Percentiles rank a stretch among this genome's conserved stretches.
phyloP scores from a whole-genome alignment of 2,797 vertebrate genomes.

The Gymnoscopelus braueri region DNA sequence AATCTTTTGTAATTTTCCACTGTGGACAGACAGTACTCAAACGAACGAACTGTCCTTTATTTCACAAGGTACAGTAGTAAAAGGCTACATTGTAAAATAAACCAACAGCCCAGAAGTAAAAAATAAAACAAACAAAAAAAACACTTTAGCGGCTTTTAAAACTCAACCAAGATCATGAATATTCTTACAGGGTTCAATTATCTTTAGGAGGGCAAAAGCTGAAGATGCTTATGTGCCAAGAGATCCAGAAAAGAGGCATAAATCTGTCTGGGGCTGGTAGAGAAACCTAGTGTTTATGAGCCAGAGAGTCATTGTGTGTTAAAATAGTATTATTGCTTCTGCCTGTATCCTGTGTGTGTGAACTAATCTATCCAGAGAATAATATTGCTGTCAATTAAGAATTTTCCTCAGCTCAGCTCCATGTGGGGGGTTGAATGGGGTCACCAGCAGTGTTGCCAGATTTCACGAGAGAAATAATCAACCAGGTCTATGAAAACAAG shows the following conservation, averaged over 20 bases:
- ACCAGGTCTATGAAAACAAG: too few species aligned
- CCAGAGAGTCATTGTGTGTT: conserved; percentile 4
- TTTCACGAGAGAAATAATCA: too few species aligned
- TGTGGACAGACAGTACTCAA: background rate
- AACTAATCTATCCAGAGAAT: background rate
- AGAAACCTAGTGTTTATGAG: background rate
- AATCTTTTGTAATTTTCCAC: background rate
- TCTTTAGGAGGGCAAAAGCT: background rate
- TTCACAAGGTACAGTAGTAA: background rate
- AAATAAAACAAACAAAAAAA: background rate
- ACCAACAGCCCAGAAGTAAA: background rate
- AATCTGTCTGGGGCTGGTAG: background rate
- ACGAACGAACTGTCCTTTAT: background rate
- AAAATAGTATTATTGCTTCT: too few species aligned
- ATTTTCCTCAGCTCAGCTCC: too few species aligned
- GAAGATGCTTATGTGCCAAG: background rate
- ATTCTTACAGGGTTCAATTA: background rate
- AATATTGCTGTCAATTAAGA: background rate
- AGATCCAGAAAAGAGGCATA: too few species aligned
- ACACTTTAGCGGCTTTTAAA: background rate
- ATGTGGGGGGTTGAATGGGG: too few species aligned
- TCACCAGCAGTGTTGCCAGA: too few species aligned
- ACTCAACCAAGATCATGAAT: background rate
- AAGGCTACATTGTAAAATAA: background rate
- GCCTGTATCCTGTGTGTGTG: background rate